Conservation (phyloP, 2,113 vertebrate species). For the Rhegmatorhina hoffmannsi region DNA sequence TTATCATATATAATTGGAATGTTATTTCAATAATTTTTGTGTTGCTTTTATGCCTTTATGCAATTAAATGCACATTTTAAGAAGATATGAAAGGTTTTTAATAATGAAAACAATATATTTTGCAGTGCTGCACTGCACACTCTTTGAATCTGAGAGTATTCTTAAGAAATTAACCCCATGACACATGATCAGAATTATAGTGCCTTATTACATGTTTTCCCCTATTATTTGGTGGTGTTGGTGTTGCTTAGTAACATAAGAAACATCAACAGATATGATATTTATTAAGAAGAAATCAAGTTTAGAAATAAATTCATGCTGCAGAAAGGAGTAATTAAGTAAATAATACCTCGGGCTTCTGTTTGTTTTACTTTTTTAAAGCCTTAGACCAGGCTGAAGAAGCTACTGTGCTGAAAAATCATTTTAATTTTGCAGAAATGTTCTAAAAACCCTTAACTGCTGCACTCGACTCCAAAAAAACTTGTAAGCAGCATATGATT, state of each 20-base stretch:
- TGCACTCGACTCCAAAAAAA: background rate
- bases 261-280: background rate
- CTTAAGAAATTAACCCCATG: conserved; percentile 29
- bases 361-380: background rate
- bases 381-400: background rate
- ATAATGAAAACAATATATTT: conserved; percentile 56
- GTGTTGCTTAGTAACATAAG: conserved; percentile 22
- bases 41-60: conserved; percentile 2
- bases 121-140: background rate
- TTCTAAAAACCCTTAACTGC: background rate
- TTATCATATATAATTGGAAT: conserved; percentile 36
- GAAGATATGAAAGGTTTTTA: conserved; percentile 11
- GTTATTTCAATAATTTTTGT: conserved; percentile 20
- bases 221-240: conserved; percentile 8
- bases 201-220: background rate
- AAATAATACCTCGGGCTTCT: background rate
- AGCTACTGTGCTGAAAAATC: conserved; percentile 16
- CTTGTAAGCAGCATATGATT: background rate
- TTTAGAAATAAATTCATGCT: background rate
- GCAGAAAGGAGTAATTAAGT: conserved; percentile 4
- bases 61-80: conserved; percentile 37
- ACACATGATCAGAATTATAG: background rate
- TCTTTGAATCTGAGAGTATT: background rate
- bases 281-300: background rate
- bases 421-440: conserved; percentile 32